Base-by-base conservation (phyloP, 2,113 vertebrate species). In the Xenopus laevis region DNA sequence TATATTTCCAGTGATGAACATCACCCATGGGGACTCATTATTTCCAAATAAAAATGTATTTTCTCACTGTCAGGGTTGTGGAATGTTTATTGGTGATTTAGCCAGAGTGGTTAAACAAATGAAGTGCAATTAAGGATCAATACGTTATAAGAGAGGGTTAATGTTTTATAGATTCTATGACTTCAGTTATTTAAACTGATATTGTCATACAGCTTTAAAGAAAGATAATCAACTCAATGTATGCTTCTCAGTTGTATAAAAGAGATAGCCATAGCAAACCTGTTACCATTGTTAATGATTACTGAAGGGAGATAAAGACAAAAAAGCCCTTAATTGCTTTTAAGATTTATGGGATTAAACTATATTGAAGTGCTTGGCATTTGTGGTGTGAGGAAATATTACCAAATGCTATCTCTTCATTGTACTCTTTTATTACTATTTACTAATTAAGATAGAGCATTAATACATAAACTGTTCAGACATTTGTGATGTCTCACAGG, bases 201-300 rank as follows among this genome's bases (percentile, higher is more conserved):
- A 47, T 6, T 44, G 11, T 13, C 20, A 17, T 30, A 27, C 23
- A 27, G 23, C 23, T 4, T 27, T 27, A 27, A 27, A 27, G 23
- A 50, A 13, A 65, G 15, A 46, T 44, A 20, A 11, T 65, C 18
- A 18, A 65, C 18, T 45, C 45, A 46, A 65, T 65, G 4, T 71
- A 40, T 13, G 30, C 12, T 53, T 17, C 44, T 16, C 30, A 57
- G 9, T 65, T 64, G 7, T 12, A 62, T 45, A 53, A 53, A 53
- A 53, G 30, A 67, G 44, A 60, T 50, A 66, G 67, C 13, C 33
- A 59, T 20, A 30, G 18, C 46, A 58, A 57, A n/a, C 33, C 30
- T 40, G 44, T 68, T 74, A 52, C 18, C 44, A 40, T 6, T 68
- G 65, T 68, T 74, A 74, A 74, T 74, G 61, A 68, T 74, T 68